Base-by-base conservation (phyloP, 2,797 vertebrate species). In the Discoglossus pictus region DNA sequence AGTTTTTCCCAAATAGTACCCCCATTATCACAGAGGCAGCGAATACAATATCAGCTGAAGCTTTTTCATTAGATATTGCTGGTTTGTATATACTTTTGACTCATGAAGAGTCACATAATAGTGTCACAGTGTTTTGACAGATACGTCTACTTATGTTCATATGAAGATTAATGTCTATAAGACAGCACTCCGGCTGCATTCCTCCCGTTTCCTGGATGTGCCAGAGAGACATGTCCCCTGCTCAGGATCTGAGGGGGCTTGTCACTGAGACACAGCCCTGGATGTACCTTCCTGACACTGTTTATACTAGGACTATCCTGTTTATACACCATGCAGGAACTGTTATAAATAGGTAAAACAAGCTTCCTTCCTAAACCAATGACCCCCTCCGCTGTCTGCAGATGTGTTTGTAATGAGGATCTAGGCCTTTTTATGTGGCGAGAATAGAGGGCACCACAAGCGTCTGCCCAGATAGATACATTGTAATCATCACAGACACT, bases 331-430 rank as follows among this genome's bases (percentile, higher is more conserved):
- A 11, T 6, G 39, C 16, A 34, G 12, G 20, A 53, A 71, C 44
- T 71, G 68, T 71, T 71, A 71, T 71, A 46, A 64, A 70, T 56
- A 24, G 24, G 52, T 34, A 58, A 36, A 24, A 63, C 47, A 68
- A 42, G 25, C 50, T 70, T 70, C 51, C 67, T 70, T 70, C 67
- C 67, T 58, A 43, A 63, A 64, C 43, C 10, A 58, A 64, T 31
- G 17, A 20, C 44, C 42, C 51, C 17, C 11, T 6, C 4, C 47
- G 27, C 16, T 52, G 65, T 24, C 38, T 24, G 24, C 16, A 16
- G 24, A 20, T 42, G 43, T 18, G 17, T 39, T 62, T 48, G 44
- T n/a, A 34, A 15, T 48, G 24, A 7, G 59, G 51, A 48, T 31
- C 16, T 42, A 23, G 40, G n/a, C n/a, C n/a, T n/a, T n/a, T n/a